phyloP scores from a whole-genome alignment of 2,113 vertebrate species.

The Salvelinus fontinalis region DNA sequence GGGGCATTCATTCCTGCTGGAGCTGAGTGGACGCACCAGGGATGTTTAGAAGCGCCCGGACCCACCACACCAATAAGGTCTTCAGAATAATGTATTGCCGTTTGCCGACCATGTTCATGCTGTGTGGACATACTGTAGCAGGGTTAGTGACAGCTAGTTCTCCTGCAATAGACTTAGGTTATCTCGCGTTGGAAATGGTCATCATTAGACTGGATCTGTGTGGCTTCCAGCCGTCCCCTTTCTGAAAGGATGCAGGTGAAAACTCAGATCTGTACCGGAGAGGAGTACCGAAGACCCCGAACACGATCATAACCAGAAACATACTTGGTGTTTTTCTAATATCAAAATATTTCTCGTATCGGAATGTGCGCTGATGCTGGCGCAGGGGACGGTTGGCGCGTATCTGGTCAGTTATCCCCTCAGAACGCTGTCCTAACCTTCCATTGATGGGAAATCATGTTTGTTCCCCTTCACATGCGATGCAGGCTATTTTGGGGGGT shows the following conservation, averaged over 20 bases:
- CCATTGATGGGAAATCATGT: not conserved
- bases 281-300: conserved; percentile 80
- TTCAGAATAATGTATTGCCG: not conserved
- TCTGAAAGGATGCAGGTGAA: conserved; percentile 78
- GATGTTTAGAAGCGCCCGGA: conserved; percentile 1
- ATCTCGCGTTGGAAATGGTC: conserved; percentile 55
- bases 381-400: conserved; percentile 92
- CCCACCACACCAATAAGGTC: not conserved
- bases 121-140: conserved; percentile 52
- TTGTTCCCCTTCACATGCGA: not conserved
- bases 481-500: not conserved
- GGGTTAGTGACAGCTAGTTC: conserved; percentile 33
- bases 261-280: conserved; percentile 77
- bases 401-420: conserved; percentile 86
- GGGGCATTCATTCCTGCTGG: conserved; percentile 4
- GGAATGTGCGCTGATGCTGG: conserved; percentile 92
- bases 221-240: conserved; percentile 47
- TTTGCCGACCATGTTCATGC: conserved; percentile 33
- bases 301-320: conserved; percentile 82
- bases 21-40: not conserved
- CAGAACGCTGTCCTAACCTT: not conserved
- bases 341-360: conserved; percentile 92
- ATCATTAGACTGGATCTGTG: conserved; percentile 51
- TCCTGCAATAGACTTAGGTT: conserved; percentile 50
- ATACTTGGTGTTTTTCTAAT: conserved; percentile 88